These are phyloP conservation scores for Sylvia borin DNA, from an alignment of 2,797 vertebrate genomes.

Conservation along the genomic window DNA sequence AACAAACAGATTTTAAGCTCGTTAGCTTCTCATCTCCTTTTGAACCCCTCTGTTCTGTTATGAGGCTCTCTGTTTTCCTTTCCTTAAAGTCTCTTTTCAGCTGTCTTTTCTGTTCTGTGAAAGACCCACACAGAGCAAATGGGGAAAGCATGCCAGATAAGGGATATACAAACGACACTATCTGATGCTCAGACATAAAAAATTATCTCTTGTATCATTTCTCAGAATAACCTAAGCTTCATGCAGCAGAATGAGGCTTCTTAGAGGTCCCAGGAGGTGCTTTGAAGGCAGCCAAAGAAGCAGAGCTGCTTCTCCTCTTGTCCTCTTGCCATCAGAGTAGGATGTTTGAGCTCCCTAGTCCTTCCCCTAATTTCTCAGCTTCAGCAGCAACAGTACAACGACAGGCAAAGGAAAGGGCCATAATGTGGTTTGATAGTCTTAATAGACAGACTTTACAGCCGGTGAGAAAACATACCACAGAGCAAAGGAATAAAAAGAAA, in stretches of 20 bases:
- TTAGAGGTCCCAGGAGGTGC: background rate
- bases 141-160: background rate
- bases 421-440: background rate
- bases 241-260: background rate
- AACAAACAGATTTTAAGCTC: slow-evolving; percentile 9
- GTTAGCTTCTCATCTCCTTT: background rate
- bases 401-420: background rate
- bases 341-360: background rate
- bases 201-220: slow-evolving; percentile 24
- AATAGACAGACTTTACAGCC: background rate
- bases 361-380: background rate
- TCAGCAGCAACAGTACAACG: background rate
- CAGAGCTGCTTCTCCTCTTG: background rate
- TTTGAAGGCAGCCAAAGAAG: background rate
- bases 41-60: background rate
- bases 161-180: slow-evolving; percentile 1
- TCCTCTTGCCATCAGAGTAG: background rate
- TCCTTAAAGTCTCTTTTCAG: background rate
- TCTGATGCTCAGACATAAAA: background rate
- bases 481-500: background rate
- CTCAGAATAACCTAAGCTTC: slow-evolving; percentile 34
- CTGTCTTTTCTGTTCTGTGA: slow-evolving; percentile 2
- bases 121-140: background rate
- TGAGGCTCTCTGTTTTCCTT: background rate
- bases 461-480: background rate